A percentile compares a stretch with the other conserved stretches of the same genome.
These are phyloP conservation scores for Gouania willdenowi DNA, from an alignment of 2,797 vertebrate species.

Conservation along the genomic window DNA sequence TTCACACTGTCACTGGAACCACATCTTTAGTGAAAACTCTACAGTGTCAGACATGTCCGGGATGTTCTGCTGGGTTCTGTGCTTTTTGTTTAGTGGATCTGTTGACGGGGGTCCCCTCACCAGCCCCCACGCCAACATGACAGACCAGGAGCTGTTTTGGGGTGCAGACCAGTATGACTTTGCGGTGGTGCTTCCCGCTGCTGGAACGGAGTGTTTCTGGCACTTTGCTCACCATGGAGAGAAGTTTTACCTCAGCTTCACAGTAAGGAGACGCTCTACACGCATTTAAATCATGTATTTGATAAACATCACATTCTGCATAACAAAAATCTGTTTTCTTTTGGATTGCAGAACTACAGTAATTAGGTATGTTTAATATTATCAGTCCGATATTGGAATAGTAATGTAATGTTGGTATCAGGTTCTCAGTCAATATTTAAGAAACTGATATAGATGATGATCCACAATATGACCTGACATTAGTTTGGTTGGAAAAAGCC, in stretches of 20 bases:
- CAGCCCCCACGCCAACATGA: constrained; percentile 31
- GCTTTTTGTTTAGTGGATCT: too few relatives aligned
- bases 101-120: constrained; percentile 55
- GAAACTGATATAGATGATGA: neutral
- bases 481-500: too few relatives aligned
- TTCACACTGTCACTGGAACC: neutral
- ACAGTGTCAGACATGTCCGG: too few relatives aligned
- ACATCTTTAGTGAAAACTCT: neutral
- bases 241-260: constrained; percentile 87
- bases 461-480: neutral
- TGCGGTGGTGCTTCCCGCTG: constrained; percentile 73
- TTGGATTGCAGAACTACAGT: too few relatives aligned
- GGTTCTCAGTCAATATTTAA: too few relatives aligned
- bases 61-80: too few relatives aligned
- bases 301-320: too few relatives aligned
- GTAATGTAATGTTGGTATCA: too few relatives aligned
- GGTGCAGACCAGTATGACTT: constrained; percentile 86
- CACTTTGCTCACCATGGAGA: constrained; percentile 84
- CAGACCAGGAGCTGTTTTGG: constrained; percentile 74
- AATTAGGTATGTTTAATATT: too few relatives aligned
- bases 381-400: too few relatives aligned
- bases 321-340: too few relatives aligned
- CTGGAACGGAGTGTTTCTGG: constrained; percentile 85
- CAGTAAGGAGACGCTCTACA: constrained; percentile 84
- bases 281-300: too few relatives aligned